Conservation (phyloP, 2,888 invertebrate species). For the Balanococcus diminutus region DNA sequence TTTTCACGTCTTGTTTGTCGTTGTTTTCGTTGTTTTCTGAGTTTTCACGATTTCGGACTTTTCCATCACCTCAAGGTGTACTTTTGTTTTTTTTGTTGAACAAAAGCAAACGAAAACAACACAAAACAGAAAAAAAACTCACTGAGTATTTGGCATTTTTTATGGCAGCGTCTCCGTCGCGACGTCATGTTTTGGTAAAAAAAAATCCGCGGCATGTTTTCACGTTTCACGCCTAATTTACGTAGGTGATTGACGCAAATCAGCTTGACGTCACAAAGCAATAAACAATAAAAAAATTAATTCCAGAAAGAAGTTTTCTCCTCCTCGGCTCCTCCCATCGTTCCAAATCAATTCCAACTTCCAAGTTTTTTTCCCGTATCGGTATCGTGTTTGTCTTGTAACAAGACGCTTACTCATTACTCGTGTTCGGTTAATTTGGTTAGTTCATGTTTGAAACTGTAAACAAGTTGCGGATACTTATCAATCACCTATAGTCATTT, state of each 20-base stretch:
- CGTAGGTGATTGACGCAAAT: conserved; percentile 15
- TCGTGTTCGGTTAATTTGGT: conserved; percentile 22
- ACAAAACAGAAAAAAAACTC: no score
- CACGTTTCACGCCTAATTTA: neutral
- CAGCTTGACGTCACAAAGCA: neutral
- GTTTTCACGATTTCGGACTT: no score
- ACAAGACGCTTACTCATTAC: neutral
- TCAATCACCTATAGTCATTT: no score
- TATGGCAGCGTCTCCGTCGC: neutral
- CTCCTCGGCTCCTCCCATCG: neutral
- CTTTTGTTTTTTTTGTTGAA: no score
- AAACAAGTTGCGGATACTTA: neutral
- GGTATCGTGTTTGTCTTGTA: neutral
- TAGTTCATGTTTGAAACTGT: conserved; percentile 5
- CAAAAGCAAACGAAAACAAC: no score
- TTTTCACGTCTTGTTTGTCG: no score
- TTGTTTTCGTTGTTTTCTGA: no score
- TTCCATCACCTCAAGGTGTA: neutral
- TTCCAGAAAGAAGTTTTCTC: neutral
- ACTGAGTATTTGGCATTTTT: no score
- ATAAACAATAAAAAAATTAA: neutral
- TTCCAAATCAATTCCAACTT: neutral
- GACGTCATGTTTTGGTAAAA: neutral
- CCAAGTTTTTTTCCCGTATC: neutral
- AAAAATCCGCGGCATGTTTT: neutral